Conservation (phyloP, 2,113 vertebrate genomes). For the Oncorhynchus kisutch region DNA sequence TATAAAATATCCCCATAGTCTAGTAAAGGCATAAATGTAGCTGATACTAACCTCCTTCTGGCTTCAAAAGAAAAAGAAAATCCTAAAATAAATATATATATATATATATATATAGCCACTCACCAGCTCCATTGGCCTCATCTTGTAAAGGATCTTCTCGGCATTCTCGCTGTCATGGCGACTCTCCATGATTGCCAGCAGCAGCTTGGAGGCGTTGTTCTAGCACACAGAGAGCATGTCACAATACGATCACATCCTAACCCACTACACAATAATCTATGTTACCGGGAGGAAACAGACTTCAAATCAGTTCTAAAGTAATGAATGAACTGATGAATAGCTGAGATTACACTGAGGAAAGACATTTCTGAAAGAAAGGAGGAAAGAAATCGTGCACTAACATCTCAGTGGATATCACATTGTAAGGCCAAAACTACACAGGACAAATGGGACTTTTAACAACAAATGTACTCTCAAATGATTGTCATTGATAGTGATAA, state of each 20-base stretch:
- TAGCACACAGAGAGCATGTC: conserved; percentile 60
- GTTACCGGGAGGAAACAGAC: not conserved
- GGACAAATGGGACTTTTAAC: too few species aligned
- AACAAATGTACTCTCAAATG: too few species aligned
- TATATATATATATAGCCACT: conserved; percentile 25
- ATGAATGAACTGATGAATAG: not conserved
- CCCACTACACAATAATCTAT: not conserved
- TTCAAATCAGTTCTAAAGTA: not conserved
- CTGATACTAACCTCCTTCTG: too few species aligned
- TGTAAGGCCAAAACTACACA: too few species aligned
- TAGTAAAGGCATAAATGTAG: too few species aligned
- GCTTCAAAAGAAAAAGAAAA: too few species aligned
- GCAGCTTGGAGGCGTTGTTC: conserved; percentile 97
- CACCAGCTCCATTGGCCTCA: conserved; percentile 94
- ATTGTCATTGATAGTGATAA: too few species aligned
- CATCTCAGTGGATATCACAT: too few species aligned
- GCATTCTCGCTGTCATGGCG: conserved; percentile 97
- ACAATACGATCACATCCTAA: conserved; percentile 9
- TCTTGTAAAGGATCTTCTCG: conserved; percentile 96
- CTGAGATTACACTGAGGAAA: not conserved
- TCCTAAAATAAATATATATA: accelerated
- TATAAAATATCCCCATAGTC: too few species aligned
- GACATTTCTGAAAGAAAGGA: not conserved
- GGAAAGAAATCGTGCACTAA: too few species aligned
- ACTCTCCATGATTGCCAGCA: conserved; percentile 98